phyloP scores from a whole-genome alignment of 2,113 vertebrate genomes.

The Gymnorhina tibicen region DNA sequence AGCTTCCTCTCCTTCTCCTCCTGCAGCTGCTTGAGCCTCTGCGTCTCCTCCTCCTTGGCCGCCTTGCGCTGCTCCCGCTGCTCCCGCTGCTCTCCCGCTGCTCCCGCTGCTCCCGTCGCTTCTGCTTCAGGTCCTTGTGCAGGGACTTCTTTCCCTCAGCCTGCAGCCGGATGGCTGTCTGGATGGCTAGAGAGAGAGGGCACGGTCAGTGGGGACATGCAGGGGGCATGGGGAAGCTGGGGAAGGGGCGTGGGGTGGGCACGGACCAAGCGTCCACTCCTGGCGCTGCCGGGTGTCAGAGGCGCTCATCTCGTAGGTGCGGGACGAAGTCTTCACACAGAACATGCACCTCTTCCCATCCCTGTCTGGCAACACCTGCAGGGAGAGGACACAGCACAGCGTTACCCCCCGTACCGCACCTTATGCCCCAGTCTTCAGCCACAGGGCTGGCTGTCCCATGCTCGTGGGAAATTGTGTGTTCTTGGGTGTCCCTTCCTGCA shows the following conservation, averaged over 20 bases:
- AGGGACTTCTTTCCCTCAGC: constrained; percentile 87
- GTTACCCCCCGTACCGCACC: accelerated
- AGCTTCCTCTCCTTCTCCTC: constrained; percentile 90
- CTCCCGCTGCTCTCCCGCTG: constrained; percentile 90
- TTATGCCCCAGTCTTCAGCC: background rate
- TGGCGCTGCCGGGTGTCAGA: constrained; percentile 94
- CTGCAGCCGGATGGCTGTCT: constrained; percentile 87
- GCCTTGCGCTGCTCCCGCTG: constrained; percentile 82
- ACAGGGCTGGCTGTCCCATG: background rate
- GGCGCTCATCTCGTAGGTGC: constrained; percentile 95
- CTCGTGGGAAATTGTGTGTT: background rate
- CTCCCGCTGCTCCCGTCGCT: constrained; percentile 86
- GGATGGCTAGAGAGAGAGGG: constrained; percentile 79
- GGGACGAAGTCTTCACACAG: constrained; percentile 89
- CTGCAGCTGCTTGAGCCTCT: constrained; percentile 86
- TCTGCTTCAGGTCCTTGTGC: constrained; percentile 91
- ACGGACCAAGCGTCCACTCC: constrained; percentile 89
- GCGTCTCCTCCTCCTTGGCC: constrained; percentile 87
- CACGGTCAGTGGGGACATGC: background rate
- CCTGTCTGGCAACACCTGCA: constrained; percentile 86
- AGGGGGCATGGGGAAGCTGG: background rate
- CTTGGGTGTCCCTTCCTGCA: background rate
- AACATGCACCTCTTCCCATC: constrained; percentile 97
- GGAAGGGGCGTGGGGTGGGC: background rate
- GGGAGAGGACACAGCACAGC: background rate